Evolutionary conservation across 2,797 vertebrate genomes (phyloP), one percentile per base, ranked within the genome.

Genomic region (Erithacus rubecula): DNA sequence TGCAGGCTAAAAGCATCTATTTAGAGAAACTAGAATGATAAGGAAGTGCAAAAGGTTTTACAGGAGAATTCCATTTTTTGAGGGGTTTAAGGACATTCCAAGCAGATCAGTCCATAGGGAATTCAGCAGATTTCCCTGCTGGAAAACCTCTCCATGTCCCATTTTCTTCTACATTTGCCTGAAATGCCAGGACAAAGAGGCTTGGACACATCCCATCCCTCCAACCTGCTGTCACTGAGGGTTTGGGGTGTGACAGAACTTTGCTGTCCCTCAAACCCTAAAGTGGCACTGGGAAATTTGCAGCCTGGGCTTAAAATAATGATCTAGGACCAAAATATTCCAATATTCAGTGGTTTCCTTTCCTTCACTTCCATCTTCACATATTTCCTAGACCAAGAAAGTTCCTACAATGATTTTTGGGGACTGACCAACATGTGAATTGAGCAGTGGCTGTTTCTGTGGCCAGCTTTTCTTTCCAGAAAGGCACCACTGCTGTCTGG

Each of bases 141-240:
- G 67, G 63, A 72, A 93, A 84, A 46, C 30, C 39, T 67, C 49
- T 46, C 44, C 23, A 1, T 15, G 3, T 13, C 26, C 58, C 56
- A 43, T 62, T 83, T 82, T 46, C 5, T n/a, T 51, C 29, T 37
- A 10, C 13, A 20, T 11, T 79, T 75, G 65, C 64, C 65, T 59
- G 3, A 88, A 74, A 37, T 16, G 12, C 49, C 41, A 29, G 49
- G 37, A 32, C 18, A 21, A 26, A 69, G 75, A 43, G 19, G 30
- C 19, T 62, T 12, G 34, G 51, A 20, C 46, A 41, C 37, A 20
- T 44, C 41, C 11, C 3, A 2, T 63, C 75, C 47, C 36, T 34
- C 58, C 36, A 36, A 60, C 13, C 56, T 46, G 51, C 27, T 20
- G 23, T 11, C 0, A 0, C 9, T 9, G 27, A 6, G 69, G 52